These are phyloP conservation scores for Peromyscus californicus DNA, from an alignment of 2,113 vertebrate species.

Conservation along the genomic window DNA sequence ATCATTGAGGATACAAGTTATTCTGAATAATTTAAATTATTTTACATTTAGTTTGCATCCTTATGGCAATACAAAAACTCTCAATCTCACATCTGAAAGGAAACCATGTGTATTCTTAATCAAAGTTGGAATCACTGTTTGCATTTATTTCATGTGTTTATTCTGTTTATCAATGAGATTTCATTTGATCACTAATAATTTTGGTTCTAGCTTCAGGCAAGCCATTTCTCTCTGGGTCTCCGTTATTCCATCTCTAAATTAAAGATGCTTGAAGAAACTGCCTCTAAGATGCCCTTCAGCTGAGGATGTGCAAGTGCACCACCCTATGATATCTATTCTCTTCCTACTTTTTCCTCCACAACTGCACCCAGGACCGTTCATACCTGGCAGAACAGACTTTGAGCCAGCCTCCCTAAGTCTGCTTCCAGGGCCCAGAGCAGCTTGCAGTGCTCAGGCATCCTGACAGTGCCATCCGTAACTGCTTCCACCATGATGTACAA, in stretches of 20 bases:
- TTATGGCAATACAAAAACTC: not conserved
- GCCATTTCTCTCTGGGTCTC: not conserved
- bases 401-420: not conserved
- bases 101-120: not conserved
- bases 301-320: not conserved
- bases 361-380: not conserved
- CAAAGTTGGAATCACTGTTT: not conserved
- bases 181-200: not conserved
- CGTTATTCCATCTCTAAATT: not conserved
- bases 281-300: not conserved
- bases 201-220: not conserved
- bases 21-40: slow-evolving; percentile 40
- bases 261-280: not conserved
- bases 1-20: not conserved
- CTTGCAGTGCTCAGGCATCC: not conserved
- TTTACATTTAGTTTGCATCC: not conserved
- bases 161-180: not conserved
- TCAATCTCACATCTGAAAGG: not conserved
- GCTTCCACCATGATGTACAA: not conserved
- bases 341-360: not conserved
- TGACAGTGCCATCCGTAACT: not conserved
- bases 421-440: not conserved
- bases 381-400: not conserved
- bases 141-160: not conserved
- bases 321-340: too few relatives aligned